phyloP scores from a whole-genome alignment of 2,797 vertebrate species.

The Buceros bicornis region DNA sequence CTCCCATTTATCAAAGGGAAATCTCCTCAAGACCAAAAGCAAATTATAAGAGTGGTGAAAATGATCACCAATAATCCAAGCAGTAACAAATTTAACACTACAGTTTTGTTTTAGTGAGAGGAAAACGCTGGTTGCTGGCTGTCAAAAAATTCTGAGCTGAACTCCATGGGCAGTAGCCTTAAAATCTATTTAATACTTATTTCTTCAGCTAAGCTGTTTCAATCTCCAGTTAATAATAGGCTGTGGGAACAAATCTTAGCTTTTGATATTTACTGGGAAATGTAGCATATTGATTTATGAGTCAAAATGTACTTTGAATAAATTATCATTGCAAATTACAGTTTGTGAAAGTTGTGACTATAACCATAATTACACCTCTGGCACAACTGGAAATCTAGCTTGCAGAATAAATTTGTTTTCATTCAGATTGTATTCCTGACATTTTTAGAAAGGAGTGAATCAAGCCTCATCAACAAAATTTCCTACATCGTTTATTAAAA shows the following conservation, averaged over 20 bases:
- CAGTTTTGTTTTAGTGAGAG: neutral
- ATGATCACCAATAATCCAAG: neutral
- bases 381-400: conserved; percentile 11
- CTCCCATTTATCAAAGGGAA: neutral
- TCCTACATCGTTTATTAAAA: conserved; percentile 12
- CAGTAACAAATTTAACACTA: neutral
- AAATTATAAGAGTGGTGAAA: neutral
- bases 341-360: conserved; percentile 37
- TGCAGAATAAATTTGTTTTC: conserved; percentile 50
- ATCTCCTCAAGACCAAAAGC: neutral
- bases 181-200: neutral
- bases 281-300: neutral
- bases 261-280: conserved; percentile 32
- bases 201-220: conserved; percentile 5
- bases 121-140: neutral
- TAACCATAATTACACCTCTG: conserved; percentile 24
- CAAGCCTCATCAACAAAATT: neutral
- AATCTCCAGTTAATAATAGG: conserved; percentile 11
- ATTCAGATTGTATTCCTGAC: neutral
- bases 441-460: conserved; percentile 35
- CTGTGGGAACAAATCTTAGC: conserved; percentile 11
- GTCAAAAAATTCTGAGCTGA: neutral
- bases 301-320: conserved; percentile 36
- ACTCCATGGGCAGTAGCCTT: neutral
- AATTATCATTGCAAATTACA: conserved; percentile 52